A percentile compares a stretch with the other conserved stretches of the same genome.
phyloP scores from a whole-genome alignment of 2,113 vertebrate genomes.

The Rynchops niger region DNA sequence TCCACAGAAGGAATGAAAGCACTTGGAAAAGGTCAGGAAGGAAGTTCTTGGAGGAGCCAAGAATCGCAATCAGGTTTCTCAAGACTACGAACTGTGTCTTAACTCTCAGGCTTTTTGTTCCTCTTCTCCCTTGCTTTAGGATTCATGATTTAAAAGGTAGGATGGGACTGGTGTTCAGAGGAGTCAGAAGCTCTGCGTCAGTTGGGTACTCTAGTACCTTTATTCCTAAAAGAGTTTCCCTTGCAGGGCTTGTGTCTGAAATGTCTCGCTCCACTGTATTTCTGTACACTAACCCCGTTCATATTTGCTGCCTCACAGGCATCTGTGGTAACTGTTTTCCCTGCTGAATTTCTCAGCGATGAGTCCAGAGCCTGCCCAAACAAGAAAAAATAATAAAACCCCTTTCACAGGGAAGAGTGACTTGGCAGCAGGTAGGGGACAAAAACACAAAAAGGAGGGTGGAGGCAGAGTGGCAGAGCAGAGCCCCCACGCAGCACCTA shows the following conservation, averaged over 20 bases:
- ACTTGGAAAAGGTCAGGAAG: neutral
- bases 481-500: neutral
- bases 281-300: neutral
- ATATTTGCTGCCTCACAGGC: neutral
- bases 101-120: neutral
- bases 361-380: neutral
- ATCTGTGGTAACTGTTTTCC: neutral
- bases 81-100: neutral
- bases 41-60: constrained; percentile 4
- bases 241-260: neutral
- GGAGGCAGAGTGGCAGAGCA: neutral
- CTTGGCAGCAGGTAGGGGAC: neutral
- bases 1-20: neutral
- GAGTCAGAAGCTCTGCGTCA: neutral
- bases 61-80: neutral
- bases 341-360: neutral
- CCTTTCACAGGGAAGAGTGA: neutral
- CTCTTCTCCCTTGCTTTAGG: neutral
- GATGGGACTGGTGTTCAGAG: neutral
- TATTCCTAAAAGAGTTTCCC: neutral
- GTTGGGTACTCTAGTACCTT: neutral
- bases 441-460: neutral
- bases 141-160: neutral
- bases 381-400: neutral
- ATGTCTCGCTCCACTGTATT: neutral